These are phyloP conservation scores for Petaurus breviceps DNA, from an alignment of 2,113 vertebrate species.

Conservation along the genomic window DNA sequence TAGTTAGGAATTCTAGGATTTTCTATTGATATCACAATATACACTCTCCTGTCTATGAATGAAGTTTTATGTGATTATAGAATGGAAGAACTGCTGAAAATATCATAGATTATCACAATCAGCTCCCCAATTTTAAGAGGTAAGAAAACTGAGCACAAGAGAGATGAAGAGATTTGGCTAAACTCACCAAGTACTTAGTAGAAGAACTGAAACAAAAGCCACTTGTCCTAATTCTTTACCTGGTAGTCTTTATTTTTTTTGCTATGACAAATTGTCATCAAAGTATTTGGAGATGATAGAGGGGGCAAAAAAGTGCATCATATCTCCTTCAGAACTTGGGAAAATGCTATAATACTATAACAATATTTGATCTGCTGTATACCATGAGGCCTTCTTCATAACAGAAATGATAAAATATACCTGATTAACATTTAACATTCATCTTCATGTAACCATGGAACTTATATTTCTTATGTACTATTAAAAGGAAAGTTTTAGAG, in stretches of 20 bases:
- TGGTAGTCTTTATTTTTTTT: neutral
- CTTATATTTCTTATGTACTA: neutral
- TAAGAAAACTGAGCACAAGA: neutral
- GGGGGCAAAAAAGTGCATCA: fast-evolving
- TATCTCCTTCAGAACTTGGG: neutral
- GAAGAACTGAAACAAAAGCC: neutral
- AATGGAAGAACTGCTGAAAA: neutral
- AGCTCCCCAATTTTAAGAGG: neutral
- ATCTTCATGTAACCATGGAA: neutral
- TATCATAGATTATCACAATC: neutral
- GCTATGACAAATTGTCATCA: neutral
- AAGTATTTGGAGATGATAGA: neutral
- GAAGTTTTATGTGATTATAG: neutral
- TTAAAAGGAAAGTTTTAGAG: neutral
- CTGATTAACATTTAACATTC: neutral
- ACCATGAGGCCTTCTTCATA: too few relatives aligned
- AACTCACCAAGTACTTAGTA: neutral
- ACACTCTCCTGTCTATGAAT: neutral
- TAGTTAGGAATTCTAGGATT: neutral
- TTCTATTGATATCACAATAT: neutral
- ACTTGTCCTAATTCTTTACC: neutral
- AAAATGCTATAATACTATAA: neutral
- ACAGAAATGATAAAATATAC: neutral
- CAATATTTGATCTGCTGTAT: neutral
- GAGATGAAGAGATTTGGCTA: neutral